Evolutionary conservation across 2,888 invertebrate species (phyloP).

Genomic region (Drosophila bunnanda): DNA sequence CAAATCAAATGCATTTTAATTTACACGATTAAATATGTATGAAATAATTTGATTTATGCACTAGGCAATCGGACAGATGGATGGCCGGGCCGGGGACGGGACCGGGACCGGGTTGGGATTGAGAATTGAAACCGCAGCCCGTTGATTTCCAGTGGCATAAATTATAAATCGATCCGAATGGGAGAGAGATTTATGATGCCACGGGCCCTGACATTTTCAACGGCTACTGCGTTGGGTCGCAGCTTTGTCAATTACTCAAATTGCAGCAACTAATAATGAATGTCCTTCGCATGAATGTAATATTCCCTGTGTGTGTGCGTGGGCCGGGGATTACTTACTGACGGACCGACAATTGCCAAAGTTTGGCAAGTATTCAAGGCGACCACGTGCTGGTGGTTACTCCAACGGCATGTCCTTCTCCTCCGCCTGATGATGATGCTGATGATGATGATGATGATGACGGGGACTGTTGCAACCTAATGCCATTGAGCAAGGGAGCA

Average conservation of each 20-base stretch:
- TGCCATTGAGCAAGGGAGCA: constrained; percentile 62
- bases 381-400: constrained; percentile 50
- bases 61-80: constrained; percentile 48
- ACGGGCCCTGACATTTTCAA: constrained; percentile 50
- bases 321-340: constrained; percentile 24
- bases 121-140: constrained; percentile 48
- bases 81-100: constrained; percentile 14
- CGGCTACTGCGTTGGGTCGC: constrained; percentile 17
- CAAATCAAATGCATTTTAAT: constrained; percentile 49
- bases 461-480: constrained; percentile 49
- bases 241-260: constrained; percentile 72
- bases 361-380: constrained; percentile 37
- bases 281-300: constrained; percentile 36
- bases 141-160: constrained; percentile 65
- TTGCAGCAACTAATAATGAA: constrained; percentile 66
- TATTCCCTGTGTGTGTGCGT: constrained; percentile 5
- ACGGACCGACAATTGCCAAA: constrained; percentile 41
- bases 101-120: no score
- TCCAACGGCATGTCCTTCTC: constrained; percentile 13
- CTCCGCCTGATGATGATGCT: constrained; percentile 34
- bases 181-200: constrained; percentile 52
- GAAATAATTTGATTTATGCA: constrained; percentile 64
- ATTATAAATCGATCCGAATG: constrained; percentile 60
- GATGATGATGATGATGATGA: constrained; percentile 44
- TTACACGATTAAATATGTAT: constrained; percentile 51